A percentile compares a stretch with the other conserved stretches of the same genome.
These are phyloP conservation scores for Odobenus rosmarus DNA, from an alignment of 2,113 vertebrate species.

Conservation along the genomic window DNA sequence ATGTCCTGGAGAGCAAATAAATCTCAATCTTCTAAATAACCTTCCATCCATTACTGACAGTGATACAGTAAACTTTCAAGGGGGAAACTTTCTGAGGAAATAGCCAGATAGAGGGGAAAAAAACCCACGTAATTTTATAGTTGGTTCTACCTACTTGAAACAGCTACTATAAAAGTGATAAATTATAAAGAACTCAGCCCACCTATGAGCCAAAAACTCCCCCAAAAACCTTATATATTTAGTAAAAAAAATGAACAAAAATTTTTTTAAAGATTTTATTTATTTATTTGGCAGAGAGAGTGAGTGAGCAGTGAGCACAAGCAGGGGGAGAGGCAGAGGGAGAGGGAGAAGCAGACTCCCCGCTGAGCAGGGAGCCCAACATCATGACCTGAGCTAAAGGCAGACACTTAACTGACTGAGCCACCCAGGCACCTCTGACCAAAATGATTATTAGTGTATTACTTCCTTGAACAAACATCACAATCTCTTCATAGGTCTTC, in stretches of 20 bases:
- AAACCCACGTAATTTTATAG: not conserved
- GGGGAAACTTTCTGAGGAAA: not conserved
- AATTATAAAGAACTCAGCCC: not conserved
- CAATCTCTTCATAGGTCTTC: not conserved
- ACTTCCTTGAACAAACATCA: not conserved
- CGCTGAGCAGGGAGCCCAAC: not conserved
- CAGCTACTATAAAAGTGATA: not conserved
- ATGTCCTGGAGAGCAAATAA: not conserved
- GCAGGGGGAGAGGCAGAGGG: no score
- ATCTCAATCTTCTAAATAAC: not conserved
- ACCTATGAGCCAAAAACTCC: not conserved
- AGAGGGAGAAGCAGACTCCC: not conserved
- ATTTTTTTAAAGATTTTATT: not conserved
- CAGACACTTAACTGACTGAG: not conserved
- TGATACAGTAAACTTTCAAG: not conserved
- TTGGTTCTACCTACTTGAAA: not conserved
- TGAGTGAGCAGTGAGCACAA: not conserved
- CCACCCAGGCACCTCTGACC: not conserved
- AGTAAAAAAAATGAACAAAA: not conserved
- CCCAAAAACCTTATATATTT: not conserved
- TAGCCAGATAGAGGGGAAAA: not conserved
- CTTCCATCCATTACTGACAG: not conserved
- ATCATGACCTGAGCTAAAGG: not conserved
- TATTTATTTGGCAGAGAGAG: not conserved
- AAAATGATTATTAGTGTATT: not conserved